A percentile compares a stretch with the other conserved stretches of the same genome.
Evolutionary conservation across 2,113 vertebrate genomes (phyloP).

Genomic region (Progne subis): DNA sequence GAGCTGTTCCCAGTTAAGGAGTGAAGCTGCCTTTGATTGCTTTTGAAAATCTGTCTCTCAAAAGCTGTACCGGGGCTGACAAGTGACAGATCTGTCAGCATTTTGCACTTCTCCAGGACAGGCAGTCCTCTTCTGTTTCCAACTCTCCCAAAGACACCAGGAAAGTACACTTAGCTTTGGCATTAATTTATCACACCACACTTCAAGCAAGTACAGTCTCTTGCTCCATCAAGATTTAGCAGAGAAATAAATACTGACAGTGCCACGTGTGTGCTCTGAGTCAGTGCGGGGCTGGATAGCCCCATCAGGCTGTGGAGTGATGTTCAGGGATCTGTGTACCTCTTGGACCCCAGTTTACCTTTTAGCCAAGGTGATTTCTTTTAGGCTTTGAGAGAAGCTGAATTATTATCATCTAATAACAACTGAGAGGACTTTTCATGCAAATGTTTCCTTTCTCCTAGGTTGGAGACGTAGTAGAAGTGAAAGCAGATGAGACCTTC

Average conservation of each 20-base stretch:
- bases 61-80: background rate
- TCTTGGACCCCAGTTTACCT: background rate
- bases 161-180: background rate
- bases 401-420: background rate
- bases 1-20: background rate
- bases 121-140: constrained; percentile 52
- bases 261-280: background rate
- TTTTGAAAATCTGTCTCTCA: constrained; percentile 35
- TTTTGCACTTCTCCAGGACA: constrained; percentile 29
- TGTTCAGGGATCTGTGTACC: rapidly evolving
- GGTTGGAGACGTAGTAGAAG: constrained; percentile 95
- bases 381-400: background rate
- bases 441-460: constrained; percentile 9
- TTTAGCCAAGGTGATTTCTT: background rate
- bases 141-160: constrained; percentile 33
- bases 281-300: rapidly evolving
- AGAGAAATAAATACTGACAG: background rate
- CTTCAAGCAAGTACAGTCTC: background rate
- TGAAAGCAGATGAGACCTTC: constrained; percentile 91
- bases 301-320: rapidly evolving
- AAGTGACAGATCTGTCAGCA: constrained; percentile 20
- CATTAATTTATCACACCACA: background rate
- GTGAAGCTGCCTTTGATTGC: background rate
- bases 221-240: background rate
- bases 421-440: background rate